Evolutionary conservation across 2,113 vertebrate genomes (phyloP), one percentile per base, ranked within the genome.

Genomic region (Microcebus lehilahytsara): DNA sequence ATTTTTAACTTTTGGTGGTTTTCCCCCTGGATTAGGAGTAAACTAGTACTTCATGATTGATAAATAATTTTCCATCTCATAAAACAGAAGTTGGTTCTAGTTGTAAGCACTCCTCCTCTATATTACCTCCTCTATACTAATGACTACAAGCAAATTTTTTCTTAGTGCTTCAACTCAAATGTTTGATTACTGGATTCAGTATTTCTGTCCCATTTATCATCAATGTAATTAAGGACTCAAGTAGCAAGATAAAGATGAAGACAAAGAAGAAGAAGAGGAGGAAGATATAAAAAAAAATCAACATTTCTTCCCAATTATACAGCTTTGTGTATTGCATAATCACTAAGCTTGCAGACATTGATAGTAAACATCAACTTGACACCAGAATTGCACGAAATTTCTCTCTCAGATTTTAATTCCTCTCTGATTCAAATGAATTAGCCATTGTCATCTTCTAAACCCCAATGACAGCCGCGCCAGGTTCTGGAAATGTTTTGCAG

Each of bases 1-100:
- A 83, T 92, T 97, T 95, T 93, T 96, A 64, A 89, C 42, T 83
- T n/a, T 58, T 22, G 9, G 23, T 58, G 30, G 88, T 85, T 60
- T 86, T 46, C 25, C 30, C 53, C 22, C 71, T 42, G 27, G 46
- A 60, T 91, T 78, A 69, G 72, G 69, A 83, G n/a, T 78, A 12
- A 94, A 69, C 30, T 53, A 75, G 71, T 67, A 89, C 67, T 89
- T 93, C 23, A 51, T 83, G 62, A 37, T 80, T 49, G 34, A 62
- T 80, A 89, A 60, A 74, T 78, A 27, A 87, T 90, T 91, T 97
- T 72, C 37, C 13, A 81, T 23, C 46, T 56, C 58, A 9, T 78
- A 60, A 89, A 85, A 80, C 4, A 89, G 37, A 96, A 77, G 40
- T 71, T 78, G 71, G 72, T 42, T 92, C 49, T 69, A n/a, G 6